A percentile compares a stretch with the other conserved stretches of the same genome.
phyloP scores from a whole-genome alignment of 2,797 vertebrate genomes.

The Emydoidea blandingii region DNA sequence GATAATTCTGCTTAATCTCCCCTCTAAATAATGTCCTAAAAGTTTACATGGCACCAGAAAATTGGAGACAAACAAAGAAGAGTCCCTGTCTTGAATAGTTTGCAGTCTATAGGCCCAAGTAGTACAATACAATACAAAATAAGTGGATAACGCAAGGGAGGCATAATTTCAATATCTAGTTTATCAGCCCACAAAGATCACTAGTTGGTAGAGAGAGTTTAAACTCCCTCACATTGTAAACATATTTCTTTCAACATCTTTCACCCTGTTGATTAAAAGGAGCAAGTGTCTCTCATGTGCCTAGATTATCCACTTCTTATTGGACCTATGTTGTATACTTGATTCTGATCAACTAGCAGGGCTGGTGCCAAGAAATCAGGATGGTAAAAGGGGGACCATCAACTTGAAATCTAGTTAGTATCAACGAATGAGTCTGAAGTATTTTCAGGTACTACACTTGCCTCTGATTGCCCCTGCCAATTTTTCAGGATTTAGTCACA shows the following conservation, averaged over 20 bases:
- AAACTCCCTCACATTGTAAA: neutral
- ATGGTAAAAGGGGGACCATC: neutral
- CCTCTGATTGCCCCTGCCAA: neutral
- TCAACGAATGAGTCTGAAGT: neutral
- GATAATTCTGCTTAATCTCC: neutral
- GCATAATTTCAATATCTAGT: neutral
- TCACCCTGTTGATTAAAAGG: neutral
- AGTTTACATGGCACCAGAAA: neutral
- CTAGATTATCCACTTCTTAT: neutral
- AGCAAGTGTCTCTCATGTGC: neutral
- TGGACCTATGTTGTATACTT: neutral
- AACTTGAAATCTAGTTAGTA: neutral
- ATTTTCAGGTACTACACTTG: neutral
- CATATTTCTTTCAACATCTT: neutral
- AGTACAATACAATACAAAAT: neutral
- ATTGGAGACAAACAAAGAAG: neutral
- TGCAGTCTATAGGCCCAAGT: neutral
- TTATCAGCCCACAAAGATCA: neutral
- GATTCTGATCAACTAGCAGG: neutral
- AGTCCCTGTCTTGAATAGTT: neutral
- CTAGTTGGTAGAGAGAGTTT: neutral
- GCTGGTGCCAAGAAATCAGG: neutral
- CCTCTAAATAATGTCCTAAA: neutral
- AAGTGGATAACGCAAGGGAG: neutral
- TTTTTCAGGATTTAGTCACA: slow-evolving; percentile 19